Conservation (phyloP, 35 echinoderm and acorn worm species). For the Apostichopus japonicus region DNA sequence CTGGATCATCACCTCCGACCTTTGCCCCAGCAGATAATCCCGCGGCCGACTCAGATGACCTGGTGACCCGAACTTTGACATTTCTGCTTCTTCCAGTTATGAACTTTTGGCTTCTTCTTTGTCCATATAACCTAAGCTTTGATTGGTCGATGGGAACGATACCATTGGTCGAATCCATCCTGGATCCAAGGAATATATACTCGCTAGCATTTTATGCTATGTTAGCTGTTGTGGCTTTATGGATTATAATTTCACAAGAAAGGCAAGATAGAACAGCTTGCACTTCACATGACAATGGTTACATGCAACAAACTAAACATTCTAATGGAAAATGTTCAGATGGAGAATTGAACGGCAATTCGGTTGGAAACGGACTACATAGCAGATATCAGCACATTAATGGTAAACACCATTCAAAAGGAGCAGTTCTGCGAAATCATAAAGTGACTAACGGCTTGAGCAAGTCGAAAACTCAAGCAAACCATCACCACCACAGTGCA, state of each 20-base stretch:
- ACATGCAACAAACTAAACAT: background rate
- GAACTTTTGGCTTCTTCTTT: slow-evolving; percentile 89
- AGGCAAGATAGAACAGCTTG: background rate
- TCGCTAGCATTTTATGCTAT: slow-evolving; percentile 60
- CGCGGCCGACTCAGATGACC: slow-evolving; percentile 73
- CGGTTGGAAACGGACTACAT: background rate
- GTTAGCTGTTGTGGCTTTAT: background rate
- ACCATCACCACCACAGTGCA: slow-evolving; percentile 13
- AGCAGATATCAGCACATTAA: background rate
- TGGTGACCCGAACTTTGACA: slow-evolving; percentile 89
- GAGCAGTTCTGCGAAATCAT: background rate
- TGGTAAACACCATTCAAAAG: background rate
- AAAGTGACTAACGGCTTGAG: slow-evolving; percentile 17
- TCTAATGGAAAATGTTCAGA: slow-evolving; percentile 2
- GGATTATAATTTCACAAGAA: slow-evolving; percentile 22
- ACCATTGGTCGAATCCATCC: slow-evolving; percentile 70
- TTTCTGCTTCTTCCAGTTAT: slow-evolving; percentile 82
- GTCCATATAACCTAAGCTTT: slow-evolving; percentile 87
- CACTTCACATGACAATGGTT: background rate
- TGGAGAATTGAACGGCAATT: slow-evolving; percentile 58
- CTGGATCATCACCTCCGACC: slow-evolving; percentile 71
- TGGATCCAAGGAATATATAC: slow-evolving; percentile 73
- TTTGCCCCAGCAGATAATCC: slow-evolving; percentile 97
- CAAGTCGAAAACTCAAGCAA: slow-evolving; percentile 8
- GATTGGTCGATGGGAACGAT: slow-evolving; percentile 99